Evolutionary conservation across 2,113 vertebrate species (phyloP).

Genomic region (Anoplopoma fimbria): DNA sequence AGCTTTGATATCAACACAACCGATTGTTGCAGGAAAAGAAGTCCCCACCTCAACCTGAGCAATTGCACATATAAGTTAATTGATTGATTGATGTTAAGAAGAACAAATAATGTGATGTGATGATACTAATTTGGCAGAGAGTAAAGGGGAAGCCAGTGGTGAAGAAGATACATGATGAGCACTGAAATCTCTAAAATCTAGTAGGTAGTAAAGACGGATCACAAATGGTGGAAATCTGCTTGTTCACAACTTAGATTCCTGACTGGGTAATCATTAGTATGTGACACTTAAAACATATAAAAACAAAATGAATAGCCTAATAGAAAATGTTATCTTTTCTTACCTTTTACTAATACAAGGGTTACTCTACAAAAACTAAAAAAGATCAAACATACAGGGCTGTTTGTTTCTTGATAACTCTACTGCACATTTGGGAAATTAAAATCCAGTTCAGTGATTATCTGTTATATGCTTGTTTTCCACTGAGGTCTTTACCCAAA

Average conservation of each 20-base stretch:
- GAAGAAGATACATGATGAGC: not conserved
- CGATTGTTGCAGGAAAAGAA: constrained; percentile 7
- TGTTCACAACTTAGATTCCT: not conserved
- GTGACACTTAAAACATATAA: not conserved
- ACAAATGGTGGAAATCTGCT: not conserved
- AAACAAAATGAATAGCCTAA: not conserved
- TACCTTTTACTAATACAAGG: not conserved
- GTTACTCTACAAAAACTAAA: not conserved
- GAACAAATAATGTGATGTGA: not conserved
- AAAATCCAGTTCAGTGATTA: not conserved
- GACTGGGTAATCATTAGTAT: not conserved
- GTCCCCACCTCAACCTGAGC: not conserved
- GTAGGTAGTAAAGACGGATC: not conserved
- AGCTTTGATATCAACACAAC: constrained; percentile 26
- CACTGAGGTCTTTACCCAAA: not conserved
- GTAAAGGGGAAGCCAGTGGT: not conserved
- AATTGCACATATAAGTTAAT: not conserved
- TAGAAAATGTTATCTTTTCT: not conserved
- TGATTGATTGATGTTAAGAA: not conserved
- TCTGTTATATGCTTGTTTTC: not conserved
- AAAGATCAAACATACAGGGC: not conserved
- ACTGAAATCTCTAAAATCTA: not conserved
- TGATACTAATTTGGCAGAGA: not conserved
- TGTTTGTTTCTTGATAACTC: not conserved
- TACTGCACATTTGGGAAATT: not conserved